A percentile compares a stretch with the other conserved stretches of the same genome.
Conservation (phyloP, 1,140 invertebrate species). For the Drosophila athabasca region DNA sequence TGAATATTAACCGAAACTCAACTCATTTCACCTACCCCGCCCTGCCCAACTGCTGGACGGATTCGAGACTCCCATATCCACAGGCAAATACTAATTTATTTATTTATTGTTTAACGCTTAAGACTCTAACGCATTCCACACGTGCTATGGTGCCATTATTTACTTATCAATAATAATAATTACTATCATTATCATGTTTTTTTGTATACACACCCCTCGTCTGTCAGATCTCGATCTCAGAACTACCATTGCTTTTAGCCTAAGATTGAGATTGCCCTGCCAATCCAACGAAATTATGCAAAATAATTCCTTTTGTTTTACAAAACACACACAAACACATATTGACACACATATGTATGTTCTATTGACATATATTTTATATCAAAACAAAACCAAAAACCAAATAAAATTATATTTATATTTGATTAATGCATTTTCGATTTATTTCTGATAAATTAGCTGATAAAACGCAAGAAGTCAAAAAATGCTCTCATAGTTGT, state of each 20-base stretch:
- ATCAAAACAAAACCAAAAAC: conserved; percentile 20
- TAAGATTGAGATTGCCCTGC: conserved; percentile 46
- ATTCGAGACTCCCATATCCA: conserved; percentile 40
- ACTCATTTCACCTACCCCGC: conserved; percentile 20
- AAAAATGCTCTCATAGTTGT: conserved; percentile 61
- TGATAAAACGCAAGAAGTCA: conserved; percentile 63
- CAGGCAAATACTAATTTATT: conserved; percentile 50
- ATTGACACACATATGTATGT: conserved; percentile 21
- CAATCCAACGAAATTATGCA: conserved; percentile 8
- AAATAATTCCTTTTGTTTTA: conserved; percentile 28
- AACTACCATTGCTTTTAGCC: conserved; percentile 42
- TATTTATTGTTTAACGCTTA: conserved; percentile 54
- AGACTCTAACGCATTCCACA: conserved; percentile 69
- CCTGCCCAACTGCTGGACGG: conserved; percentile 43
- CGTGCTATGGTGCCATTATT: conserved; percentile 66
- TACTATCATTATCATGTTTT: conserved; percentile 17
- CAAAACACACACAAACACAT: conserved; percentile 7
- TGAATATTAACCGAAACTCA: conserved; percentile 47
- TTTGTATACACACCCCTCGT: conserved; percentile 5
- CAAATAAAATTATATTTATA: conserved; percentile 44
- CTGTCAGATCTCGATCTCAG: conserved; percentile 45
- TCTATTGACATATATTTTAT: conserved; percentile 39
- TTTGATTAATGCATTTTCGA: conserved; percentile 50
- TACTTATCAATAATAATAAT: conserved; percentile 60
- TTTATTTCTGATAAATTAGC: conserved; percentile 25